Conservation (phyloP, 2,113 vertebrate species). For the Stegastes partitus region DNA sequence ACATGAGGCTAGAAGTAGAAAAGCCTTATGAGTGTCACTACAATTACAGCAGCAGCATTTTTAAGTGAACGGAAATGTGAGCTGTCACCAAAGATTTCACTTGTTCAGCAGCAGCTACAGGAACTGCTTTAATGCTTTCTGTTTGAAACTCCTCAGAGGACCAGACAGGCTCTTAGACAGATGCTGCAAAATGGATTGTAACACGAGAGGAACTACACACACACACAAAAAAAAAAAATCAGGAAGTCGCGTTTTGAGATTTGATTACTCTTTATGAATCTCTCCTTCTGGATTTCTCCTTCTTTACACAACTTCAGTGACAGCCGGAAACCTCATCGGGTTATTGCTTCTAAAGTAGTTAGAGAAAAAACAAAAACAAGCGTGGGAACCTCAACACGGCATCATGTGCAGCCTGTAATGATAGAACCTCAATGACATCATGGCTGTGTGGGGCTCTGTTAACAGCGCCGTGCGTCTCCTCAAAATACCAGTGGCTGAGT, state of each 20-base stretch:
- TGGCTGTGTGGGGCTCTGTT: constrained; percentile 59
- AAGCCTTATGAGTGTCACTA: not conserved
- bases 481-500: constrained; percentile 76
- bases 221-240: not conserved
- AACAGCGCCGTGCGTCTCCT: constrained; percentile 65
- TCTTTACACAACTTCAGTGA: constrained; percentile 49
- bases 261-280: constrained; percentile 6
- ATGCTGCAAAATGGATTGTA: constrained; percentile 46
- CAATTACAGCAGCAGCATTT: constrained; percentile 4
- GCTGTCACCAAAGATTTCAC: constrained; percentile 52
- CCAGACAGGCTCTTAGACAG: constrained; percentile 30
- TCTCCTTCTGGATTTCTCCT: constrained; percentile 40
- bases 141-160: constrained; percentile 32
- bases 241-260: constrained; percentile 45
- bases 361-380: constrained; percentile 55
- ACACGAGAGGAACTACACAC: constrained; percentile 29
- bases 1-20: not conserved
- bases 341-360: constrained; percentile 43
- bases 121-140: constrained; percentile 56
- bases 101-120: constrained; percentile 68
- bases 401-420: constrained; percentile 78
- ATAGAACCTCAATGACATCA: constrained; percentile 82
- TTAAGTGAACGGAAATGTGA: constrained; percentile 58
- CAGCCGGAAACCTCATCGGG: constrained; percentile 48
- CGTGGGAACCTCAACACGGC: constrained; percentile 72